Evolutionary conservation across 2,797 vertebrate genomes (phyloP), one percentile per base, ranked within the genome.

Genomic region (Poecilia wingei): DNA sequence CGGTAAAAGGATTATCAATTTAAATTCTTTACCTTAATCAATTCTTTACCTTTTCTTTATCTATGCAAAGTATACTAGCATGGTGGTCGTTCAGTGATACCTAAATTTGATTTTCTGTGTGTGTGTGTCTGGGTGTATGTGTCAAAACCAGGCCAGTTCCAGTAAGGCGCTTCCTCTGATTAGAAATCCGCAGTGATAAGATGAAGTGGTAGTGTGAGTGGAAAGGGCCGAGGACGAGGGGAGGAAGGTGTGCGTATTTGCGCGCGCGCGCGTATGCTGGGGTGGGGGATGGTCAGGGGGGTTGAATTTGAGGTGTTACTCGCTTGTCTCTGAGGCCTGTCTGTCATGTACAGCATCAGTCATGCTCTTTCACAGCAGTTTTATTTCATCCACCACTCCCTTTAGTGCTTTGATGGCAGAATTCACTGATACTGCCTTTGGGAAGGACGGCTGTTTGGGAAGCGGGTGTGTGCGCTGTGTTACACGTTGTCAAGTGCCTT

Each of bases 301-400:
- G 61, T 71, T 47, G 75, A 66, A 76, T 87, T 87, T 86, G 86
- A 94, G 93, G 91, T 92, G 90, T 91, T 90, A 82, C 90, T 85
- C 81, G 86, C 85, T 84, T 76, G 93, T 95, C 92, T 94, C 93
- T 81, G 80, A 93, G 91, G 91, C 86, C 90, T 79, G 90, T 87
- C 91, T 94, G 93, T 93, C 93, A 93, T 95, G 93, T 93, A 93
- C 89, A 84, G 90, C 92, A 95, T 95, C 94, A 93, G 87, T 95
- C 95, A 95, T 94, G 94, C 93, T 91, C 93, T 94, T 94, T 95
- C 86, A 87, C 85, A 91, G 90, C 89, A 89, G 91, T 93, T 95
- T 95, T 93, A 94, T 94, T 95, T 94, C 91, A 94, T 93, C 92
- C 92, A 89, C 87, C 87, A 90, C 94, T 95, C 92, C 92, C 93